Evolutionary conservation across 2,113 vertebrate genomes (phyloP).

Genomic region (Apus apus): DNA sequence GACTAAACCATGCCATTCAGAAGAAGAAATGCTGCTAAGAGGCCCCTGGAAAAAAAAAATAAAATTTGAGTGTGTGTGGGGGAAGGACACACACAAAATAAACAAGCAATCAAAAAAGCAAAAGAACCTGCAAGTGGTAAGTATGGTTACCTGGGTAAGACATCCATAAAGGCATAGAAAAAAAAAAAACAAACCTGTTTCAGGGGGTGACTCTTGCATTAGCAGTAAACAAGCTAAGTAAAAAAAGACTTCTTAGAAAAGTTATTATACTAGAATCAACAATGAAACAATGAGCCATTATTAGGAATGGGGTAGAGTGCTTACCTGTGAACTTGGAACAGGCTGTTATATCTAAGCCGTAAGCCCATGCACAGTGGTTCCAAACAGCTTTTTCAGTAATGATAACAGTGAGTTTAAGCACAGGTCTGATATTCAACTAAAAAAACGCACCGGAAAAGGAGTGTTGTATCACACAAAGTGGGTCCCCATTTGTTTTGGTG

Average conservation of each 20-base stretch:
- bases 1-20: not conserved
- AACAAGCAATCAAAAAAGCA: not conserved
- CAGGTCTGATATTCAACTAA: not conserved
- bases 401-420: not conserved
- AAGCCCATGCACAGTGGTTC: not conserved
- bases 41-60: not conserved
- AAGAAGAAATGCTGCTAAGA: not conserved
- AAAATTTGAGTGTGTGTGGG: too few species aligned
- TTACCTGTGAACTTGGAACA: not conserved
- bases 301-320: not conserved
- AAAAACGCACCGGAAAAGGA: not conserved
- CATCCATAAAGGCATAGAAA: not conserved
- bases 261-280: not conserved
- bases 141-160: rapidly evolving
- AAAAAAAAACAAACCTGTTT: not conserved
- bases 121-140: not conserved
- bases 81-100: not conserved
- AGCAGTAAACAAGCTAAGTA: not conserved
- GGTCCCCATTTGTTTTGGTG: rapidly evolving
- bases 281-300: not conserved
- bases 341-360: not conserved
- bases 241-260: not conserved
- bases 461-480: rapidly evolving
- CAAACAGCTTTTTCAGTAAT: not conserved
- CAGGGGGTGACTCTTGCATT: not conserved